phyloP scores from a whole-genome alignment of 1,140 invertebrate species.

The Diploscapter pachys region DNA sequence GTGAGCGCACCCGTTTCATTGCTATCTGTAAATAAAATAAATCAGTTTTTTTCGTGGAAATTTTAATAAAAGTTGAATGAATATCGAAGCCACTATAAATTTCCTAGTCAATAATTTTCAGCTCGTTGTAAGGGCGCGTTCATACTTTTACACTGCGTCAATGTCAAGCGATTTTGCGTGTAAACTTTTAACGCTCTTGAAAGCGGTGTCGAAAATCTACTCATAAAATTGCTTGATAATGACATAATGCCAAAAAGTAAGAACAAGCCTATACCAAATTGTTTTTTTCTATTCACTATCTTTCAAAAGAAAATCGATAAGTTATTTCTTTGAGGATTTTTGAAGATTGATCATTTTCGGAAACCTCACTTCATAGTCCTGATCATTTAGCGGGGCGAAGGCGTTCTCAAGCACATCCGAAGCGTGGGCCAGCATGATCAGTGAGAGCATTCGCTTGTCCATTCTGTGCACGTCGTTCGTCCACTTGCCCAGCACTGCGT shows the following conservation, averaged over 20 bases:
- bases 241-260: no score
- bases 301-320: not conserved
- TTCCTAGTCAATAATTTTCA: no score
- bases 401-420: slow-evolving; percentile 99
- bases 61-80: no score
- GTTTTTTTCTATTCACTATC: not conserved
- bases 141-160: no score
- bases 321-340: not conserved
- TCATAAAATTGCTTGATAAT: no score
- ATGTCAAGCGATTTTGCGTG: no score
- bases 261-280: not conserved
- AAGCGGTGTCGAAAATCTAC: no score
- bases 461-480: slow-evolving; percentile 95
- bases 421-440: slow-evolving; percentile 91
- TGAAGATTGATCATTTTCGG: not conserved
- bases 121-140: no score
- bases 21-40: slow-evolving; percentile 72
- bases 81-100: no score
- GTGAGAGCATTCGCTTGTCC: slow-evolving; percentile 84
- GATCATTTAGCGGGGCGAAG: slow-evolving; percentile 82
- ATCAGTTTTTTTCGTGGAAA: not conserved
- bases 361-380: slow-evolving; percentile 42
- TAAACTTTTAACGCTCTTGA: no score
- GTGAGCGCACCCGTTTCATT: slow-evolving; percentile 88
- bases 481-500: slow-evolving; percentile 90